These are phyloP conservation scores for Drosophila affinis DNA, from an alignment of 2,888 invertebrate genomes.

Conservation along the genomic window DNA sequence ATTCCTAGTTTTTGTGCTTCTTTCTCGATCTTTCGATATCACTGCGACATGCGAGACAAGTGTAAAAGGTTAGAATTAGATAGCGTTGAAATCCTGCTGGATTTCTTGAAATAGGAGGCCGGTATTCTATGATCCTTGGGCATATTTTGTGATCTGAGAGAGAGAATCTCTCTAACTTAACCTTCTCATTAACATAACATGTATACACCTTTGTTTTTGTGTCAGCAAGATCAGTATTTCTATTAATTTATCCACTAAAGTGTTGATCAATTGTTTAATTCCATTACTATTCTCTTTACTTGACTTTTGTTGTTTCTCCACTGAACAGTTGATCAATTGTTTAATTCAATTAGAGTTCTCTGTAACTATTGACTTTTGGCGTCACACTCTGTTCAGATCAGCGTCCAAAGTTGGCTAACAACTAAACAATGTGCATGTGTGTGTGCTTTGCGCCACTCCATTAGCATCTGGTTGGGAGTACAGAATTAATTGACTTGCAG, in stretches of 20 bases:
- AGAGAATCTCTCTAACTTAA: background rate
- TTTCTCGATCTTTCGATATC: background rate
- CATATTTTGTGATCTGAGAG: background rate
- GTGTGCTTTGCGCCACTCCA: background rate
- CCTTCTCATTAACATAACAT: background rate
- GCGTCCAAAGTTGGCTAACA: background rate
- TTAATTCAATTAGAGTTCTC: background rate
- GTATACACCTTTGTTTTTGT: background rate
- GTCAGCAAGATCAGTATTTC: background rate
- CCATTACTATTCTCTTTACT: background rate
- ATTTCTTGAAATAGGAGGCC: background rate
- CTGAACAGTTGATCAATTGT: too few species aligned
- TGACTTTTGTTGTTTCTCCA: too few species aligned
- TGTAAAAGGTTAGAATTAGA: background rate
- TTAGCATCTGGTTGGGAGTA: background rate
- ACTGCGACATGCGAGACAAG: background rate
- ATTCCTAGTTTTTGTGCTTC: conserved; percentile 15
- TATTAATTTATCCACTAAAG: background rate
- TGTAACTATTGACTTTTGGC: background rate
- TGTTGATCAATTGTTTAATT: background rate
- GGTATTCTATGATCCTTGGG: background rate
- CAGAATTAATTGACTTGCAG: background rate
- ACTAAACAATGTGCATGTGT: background rate
- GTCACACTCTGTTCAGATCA: background rate
- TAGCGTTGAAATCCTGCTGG: background rate